Base-by-base conservation (phyloP, 2,797 vertebrate genomes). In the Sebastes kiyomatsui region DNA sequence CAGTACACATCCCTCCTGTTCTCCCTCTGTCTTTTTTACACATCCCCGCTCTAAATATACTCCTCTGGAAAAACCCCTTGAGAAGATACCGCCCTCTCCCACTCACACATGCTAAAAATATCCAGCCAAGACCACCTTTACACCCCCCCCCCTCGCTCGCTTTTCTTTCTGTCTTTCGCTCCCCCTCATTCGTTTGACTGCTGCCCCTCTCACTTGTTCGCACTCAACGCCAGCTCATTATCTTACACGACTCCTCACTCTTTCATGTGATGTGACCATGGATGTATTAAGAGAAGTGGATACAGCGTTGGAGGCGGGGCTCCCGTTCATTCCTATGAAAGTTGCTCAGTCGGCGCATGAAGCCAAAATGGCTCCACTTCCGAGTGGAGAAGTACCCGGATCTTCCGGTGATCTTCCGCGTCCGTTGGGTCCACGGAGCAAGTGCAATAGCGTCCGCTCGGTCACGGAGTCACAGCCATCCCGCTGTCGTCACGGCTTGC, bases 41-140 rank as follows among this genome's bases (percentile, higher is more conserved):
- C 88, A 90, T 88, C 84, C 88, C 67, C 1, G 25, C 87, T 87
- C 95, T 95, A 96, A 96, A 96, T 96, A 95, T 95, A 96, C 91
- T 92, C 76, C 73, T 70, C 90, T 95, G 95, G 95, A 96, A 95
- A 95, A 96, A 95, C 84, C 95, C 93, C 91, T 94, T 91, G 86
- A 94, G 87, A 90, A 93, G 92, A 93, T 92, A 91, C 90, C 77
- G 80, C 93, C 90, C 90, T 93, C 90, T 87, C 91, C 82, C 86
- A 88, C 88, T 92, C 76, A 52, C 75, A 80, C 77, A 61, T 56
- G 85, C 93, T 95, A 95, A 95, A 95, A 95, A 95, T 96, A 95
- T 85, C 82, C 88, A 75, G 32, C 79, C 85, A 83, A 85, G 90
- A 93, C 89, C 88, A 93, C 92, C 93, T 92, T 93, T 85, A 70